Base-by-base conservation (phyloP, 1,140 invertebrate species). In the Tyrophagus putrescentiae region DNA sequence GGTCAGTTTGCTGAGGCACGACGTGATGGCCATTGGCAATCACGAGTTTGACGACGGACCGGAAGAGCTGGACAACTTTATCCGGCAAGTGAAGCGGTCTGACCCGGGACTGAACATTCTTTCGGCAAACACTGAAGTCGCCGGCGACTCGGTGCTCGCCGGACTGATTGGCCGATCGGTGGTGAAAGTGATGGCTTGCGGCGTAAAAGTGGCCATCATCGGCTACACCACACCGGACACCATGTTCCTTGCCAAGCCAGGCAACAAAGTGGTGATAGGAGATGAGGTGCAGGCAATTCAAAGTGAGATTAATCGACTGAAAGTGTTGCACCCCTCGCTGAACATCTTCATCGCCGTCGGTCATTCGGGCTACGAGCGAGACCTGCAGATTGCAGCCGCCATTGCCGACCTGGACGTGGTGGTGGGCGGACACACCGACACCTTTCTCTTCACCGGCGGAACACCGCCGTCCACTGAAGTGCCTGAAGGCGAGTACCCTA, bases 21-120 rank as follows among this genome's bases (percentile, higher is more conserved):
- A 91, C 68, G 88, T 81, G 5, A 83, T 87, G 75, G 39, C 82
- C n/a, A 73, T 95, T 56, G 91, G 91, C 25, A 96, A 95, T 68
- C 91, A 95, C 67, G 91, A 96, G 72, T 93, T 96, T 67, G 91
- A 94, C 69, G 78, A 85, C 57, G 84, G 84, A 0, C 73, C 86
- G 0, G 69, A 71, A 0, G 85, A 83, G 9, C 68, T 94, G 3
- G 75, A 81, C n/a, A 82, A 84, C 1, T 92, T 88, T 69, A 71
- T 93, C 7, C 71, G 82, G 25, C 36, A 50, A 6, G 5, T 65
- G 4, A 60, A 82, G 27, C 39, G 39, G 5, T 3, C 60, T 3
- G 23, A 16, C 28, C 31, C 2, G 7, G 45, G 62, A 9, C 84
- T 82, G 63, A 85, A 87, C 0, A 76, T 90, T 0, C 67, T 94